Percentiles rank a stretch among this genome's conserved stretches.
These are phyloP conservation scores for Columba guinea DNA, from an alignment of 2,797 vertebrate genomes.

Conservation along the genomic window DNA sequence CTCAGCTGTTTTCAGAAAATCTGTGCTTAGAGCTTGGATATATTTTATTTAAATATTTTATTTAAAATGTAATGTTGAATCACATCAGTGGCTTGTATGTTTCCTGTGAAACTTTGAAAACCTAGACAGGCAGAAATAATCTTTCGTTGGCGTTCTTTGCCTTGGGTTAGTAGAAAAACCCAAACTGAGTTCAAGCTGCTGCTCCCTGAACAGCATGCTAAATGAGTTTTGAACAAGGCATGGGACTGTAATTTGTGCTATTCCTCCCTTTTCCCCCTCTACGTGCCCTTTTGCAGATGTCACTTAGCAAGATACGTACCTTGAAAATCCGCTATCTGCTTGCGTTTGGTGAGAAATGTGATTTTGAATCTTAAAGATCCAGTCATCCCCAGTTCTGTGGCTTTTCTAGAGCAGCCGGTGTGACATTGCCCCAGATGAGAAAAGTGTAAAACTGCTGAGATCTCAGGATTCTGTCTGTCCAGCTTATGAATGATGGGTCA, in stretches of 20 bases:
- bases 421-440: background rate
- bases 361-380: slow-evolving; percentile 44
- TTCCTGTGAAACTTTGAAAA: background rate
- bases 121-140: background rate
- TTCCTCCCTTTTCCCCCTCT: background rate
- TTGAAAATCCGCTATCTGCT: slow-evolving; percentile 37
- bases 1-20: background rate
- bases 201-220: background rate
- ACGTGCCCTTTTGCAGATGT: background rate
- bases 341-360: slow-evolving; percentile 44
- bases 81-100: background rate
- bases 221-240: background rate
- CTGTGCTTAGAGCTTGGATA: background rate
- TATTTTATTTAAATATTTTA: background rate
- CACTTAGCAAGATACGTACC: background rate
- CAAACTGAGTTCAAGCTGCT: background rate
- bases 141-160: background rate
- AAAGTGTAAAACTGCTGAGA: background rate
- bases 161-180: background rate
- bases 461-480: background rate
- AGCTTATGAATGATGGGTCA: background rate
- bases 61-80: background rate
- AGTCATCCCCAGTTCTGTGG: background rate
- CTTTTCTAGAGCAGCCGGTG: background rate
- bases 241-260: background rate